Percentiles rank a stretch among this genome's conserved stretches.
These are phyloP conservation scores for Epsilonema sp. DNA, from an alignment of 2,888 invertebrate genomes.

Conservation along the genomic window DNA sequence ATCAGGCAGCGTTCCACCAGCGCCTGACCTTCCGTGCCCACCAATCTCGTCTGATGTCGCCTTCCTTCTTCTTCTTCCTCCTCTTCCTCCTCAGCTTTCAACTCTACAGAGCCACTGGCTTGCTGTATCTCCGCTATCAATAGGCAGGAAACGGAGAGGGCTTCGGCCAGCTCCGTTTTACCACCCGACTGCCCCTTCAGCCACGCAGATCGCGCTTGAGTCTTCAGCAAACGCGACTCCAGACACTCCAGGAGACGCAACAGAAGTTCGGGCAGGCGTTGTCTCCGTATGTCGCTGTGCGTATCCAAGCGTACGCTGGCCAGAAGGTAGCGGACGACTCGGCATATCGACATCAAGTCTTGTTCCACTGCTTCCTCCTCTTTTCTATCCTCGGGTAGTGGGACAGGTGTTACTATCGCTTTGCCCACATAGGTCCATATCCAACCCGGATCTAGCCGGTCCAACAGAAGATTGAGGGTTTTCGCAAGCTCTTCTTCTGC, in stretches of 20 bases:
- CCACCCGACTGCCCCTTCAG: too few species aligned
- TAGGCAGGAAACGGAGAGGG: too few species aligned
- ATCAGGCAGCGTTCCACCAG: too few species aligned
- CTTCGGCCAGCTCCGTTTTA: too few species aligned
- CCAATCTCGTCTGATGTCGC: too few species aligned
- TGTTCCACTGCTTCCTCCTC: constrained; percentile 8
- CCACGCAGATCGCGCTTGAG: too few species aligned
- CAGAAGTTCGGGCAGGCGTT: constrained; percentile 55
- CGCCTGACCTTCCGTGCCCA: too few species aligned
- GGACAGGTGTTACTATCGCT: too few species aligned
- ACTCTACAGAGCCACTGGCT: not conserved
- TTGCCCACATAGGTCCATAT: constrained; percentile 58
- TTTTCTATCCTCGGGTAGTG: too few species aligned
- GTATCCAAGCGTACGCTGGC: constrained; percentile 38
- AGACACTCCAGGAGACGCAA: constrained; percentile 47
- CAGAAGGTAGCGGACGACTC: not conserved
- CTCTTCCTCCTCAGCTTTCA: too few species aligned
- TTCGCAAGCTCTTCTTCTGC: constrained; percentile 46
- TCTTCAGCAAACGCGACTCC: too few species aligned
- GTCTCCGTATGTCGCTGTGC: constrained; percentile 52
- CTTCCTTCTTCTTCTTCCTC: too few species aligned
- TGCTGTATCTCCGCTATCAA: not conserved
- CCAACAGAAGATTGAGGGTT: constrained; percentile 60
- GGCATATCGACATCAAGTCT: not conserved
- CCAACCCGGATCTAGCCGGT: constrained; percentile 59